Evolutionary conservation across 2,797 vertebrate species (phyloP), one percentile per base, ranked within the genome.

Genomic region (Pachyuromys duprasi): DNA sequence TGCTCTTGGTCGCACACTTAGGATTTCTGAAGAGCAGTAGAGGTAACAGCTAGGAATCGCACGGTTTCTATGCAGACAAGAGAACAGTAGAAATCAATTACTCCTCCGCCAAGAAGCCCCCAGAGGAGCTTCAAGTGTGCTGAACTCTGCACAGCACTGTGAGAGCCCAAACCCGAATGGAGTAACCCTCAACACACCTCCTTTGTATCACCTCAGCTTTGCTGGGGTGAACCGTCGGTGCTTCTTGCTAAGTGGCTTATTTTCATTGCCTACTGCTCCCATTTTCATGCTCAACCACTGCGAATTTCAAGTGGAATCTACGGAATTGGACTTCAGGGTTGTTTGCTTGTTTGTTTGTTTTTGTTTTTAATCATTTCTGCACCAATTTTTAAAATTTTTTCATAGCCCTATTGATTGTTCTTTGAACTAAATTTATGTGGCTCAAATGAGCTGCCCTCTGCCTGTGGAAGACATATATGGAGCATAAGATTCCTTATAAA

Each of bases 1-100:
- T 99, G 99, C 99, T 53, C 45, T 69, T 36, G 42, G 65, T 69
- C 65, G 36, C 99, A 99, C 99, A 99, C 99, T 99, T 99, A 99
- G 99, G 99, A 99, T 99, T 99, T 99, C 99, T 99, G 99, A 99
- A 99, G 99, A 99, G 99, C 99, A 99, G 99, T 99, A 99, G 99
- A 99, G 99, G 99, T 99, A 99, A 99, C 99, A 99, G 99, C 99
- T 99, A 99, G 99, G 99, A 99, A 98, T 99, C 99, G 99, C 99
- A 99, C 99, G 98, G 99, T 97, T 99, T 99, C 98, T 99, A 99
- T 99, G 99, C 99, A 99, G 99, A 99, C 98, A 99, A 99, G 99
- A 99, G 99, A 99, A 99, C 99, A 98, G 98, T 99, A 98, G 98
- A 99, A 98, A 98, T 98, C 97, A 97, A 98, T 98, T 98, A 98